A percentile compares a stretch with the other conserved stretches of the same genome.
Conservation (phyloP, 2,888 invertebrate species). For the Rotaria macrura region DNA sequence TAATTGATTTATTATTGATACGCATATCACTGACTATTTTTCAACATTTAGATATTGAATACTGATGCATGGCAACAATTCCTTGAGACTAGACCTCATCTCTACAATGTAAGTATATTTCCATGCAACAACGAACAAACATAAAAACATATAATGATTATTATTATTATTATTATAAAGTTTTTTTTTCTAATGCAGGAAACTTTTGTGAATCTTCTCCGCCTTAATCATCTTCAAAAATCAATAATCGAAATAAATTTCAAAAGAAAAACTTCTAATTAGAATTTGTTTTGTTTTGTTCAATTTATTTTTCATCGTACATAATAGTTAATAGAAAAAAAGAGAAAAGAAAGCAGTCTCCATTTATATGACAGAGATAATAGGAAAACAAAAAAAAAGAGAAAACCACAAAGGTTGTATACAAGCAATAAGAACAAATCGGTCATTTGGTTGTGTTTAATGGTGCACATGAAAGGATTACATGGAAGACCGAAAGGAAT, state of each 20-base stretch:
- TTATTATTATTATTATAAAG: too few relatives aligned
- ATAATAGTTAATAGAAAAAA: neutral
- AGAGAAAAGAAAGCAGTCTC: neutral
- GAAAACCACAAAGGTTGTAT: constrained; percentile 2
- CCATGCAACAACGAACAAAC: too few relatives aligned
- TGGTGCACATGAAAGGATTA: neutral
- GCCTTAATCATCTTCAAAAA: neutral
- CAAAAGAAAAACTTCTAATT: too few relatives aligned
- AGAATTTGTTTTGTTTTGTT: neutral
- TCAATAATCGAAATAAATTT: neutral
- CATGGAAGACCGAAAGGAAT: neutral
- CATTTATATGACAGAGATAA: neutral
- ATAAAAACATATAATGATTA: too few relatives aligned
- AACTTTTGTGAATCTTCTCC: neutral
- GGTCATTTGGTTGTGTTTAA: neutral
- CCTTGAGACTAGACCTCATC: neutral
- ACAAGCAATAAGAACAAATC: neutral
- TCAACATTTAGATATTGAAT: neutral
- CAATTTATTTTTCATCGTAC: neutral
- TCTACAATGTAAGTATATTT: neutral
- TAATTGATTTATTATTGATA: too few relatives aligned
- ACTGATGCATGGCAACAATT: neutral
- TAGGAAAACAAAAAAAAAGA: neutral
- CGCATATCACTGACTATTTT: too few relatives aligned
- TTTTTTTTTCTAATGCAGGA: neutral